These are phyloP conservation scores for Helogale parvula DNA, from an alignment of 2,113 vertebrate species.

Conservation along the genomic window DNA sequence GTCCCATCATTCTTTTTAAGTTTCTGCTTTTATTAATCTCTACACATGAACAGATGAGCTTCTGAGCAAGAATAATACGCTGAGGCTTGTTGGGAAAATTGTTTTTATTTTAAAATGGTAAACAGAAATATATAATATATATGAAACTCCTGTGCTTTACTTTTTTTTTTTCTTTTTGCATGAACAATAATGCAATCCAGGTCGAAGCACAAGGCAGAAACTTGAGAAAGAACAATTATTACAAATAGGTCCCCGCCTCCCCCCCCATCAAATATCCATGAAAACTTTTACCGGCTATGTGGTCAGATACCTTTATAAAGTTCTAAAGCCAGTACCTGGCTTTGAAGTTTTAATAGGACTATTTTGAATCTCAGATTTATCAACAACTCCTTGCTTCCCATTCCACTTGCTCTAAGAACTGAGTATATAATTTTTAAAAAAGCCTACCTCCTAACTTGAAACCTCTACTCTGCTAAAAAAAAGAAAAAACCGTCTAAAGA, in stretches of 20 bases:
- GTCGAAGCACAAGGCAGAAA: slow-evolving; percentile 66
- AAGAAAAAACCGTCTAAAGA: not conserved
- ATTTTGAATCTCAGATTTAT: slow-evolving; percentile 19
- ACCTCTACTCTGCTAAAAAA: not conserved
- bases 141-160: slow-evolving; percentile 73
- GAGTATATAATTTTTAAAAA: not conserved
- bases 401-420: slow-evolving; percentile 11
- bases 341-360: not conserved
- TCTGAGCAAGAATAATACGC: slow-evolving; percentile 61
- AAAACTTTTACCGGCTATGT: slow-evolving; percentile 37
- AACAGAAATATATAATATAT: slow-evolving; percentile 73
- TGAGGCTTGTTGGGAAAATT: slow-evolving; percentile 36
- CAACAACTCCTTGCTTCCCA: not conserved
- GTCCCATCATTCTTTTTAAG: not conserved
- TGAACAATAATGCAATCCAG: slow-evolving; percentile 65
- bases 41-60: slow-evolving; percentile 37
- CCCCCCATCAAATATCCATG: slow-evolving; percentile 3
- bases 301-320: slow-evolving; percentile 57
- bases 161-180: slow-evolving; percentile 44
- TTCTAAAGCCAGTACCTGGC: not conserved
- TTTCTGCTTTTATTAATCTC: slow-evolving; percentile 57
- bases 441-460: not conserved
- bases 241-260: slow-evolving; percentile 37
- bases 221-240: slow-evolving; percentile 44
- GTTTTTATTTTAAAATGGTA: slow-evolving; percentile 80